Conservation (phyloP, 2,888 invertebrate genomes). For the Leptopilina drosophilae region DNA sequence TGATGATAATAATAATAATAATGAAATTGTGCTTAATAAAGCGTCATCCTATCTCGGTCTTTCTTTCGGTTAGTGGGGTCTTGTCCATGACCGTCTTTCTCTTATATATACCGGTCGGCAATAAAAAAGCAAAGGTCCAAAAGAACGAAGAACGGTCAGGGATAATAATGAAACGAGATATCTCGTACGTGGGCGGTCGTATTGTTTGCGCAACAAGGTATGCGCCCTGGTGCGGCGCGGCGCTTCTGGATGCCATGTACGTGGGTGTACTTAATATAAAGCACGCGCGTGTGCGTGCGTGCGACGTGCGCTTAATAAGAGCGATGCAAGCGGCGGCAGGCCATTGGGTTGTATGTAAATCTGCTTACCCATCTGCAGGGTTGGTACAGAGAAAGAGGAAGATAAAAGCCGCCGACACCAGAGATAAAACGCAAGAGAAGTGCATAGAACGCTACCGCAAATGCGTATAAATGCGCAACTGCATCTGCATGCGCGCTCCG, state of each 20-base stretch:
- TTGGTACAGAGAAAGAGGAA: conserved; percentile 24
- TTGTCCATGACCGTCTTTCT: conserved; percentile 37
- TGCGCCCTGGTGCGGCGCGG: conserved; percentile 67
- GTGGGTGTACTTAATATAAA: conserved; percentile 66
- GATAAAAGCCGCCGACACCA: conserved; percentile 58
- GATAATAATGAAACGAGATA: conserved; percentile 76
- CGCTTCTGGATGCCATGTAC: conserved; percentile 65
- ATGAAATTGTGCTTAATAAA: conserved; percentile 35
- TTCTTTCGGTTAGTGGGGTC: conserved; percentile 35
- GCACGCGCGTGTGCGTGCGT: conserved; percentile 63
- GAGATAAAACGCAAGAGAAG: conserved; percentile 58
- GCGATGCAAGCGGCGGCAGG: conserved; percentile 42
- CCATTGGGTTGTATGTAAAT: conserved; percentile 42
- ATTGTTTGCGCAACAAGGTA: conserved; percentile 75
- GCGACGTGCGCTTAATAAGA: conserved; percentile 65
- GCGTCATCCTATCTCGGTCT: conserved; percentile 29
- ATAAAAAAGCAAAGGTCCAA: conserved; percentile 45
- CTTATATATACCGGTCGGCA: conserved; percentile 12
- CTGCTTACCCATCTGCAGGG: conserved; percentile 45
- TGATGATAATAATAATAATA: background rate
- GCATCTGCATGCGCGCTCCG: background rate
- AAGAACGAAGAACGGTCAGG: conserved; percentile 54
- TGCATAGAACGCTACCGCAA: conserved; percentile 59
- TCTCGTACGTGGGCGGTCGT: conserved; percentile 75
- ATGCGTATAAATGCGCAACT: conserved; percentile 42